Percentiles rank a stretch among this genome's conserved stretches.
phyloP scores from a whole-genome alignment of 2,888 invertebrate species.

The Latrodectus hesperus region DNA sequence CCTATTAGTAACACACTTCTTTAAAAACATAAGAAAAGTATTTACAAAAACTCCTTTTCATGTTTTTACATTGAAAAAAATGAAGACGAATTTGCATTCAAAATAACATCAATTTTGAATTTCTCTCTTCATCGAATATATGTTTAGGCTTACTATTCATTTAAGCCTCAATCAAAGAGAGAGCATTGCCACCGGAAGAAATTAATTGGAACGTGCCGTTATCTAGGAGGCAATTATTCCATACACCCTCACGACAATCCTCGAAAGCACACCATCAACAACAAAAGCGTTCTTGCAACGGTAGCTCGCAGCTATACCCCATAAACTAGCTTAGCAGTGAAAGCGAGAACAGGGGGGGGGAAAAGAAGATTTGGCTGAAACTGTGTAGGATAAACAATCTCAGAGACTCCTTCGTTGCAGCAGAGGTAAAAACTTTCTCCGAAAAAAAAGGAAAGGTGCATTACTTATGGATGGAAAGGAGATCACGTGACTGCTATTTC shows the following conservation, averaged over 20 bases:
- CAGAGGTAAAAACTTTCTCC: not conserved
- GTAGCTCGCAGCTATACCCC: conserved; percentile 7
- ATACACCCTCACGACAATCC: not conserved
- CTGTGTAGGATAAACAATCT: not conserved
- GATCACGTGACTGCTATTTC: conserved; percentile 42
- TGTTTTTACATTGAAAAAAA: no score
- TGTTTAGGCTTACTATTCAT: no score
- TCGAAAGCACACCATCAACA: not conserved
- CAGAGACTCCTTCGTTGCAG: not conserved
- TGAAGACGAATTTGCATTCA: no score
- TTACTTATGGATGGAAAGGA: conserved; percentile 56
- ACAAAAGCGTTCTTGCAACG: not conserved
- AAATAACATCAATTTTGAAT: no score
- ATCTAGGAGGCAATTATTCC: not conserved
- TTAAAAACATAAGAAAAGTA: no score
- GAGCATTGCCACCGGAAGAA: not conserved
- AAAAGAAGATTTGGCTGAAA: not conserved
- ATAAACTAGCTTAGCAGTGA: conserved; percentile 4
- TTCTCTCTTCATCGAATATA: no score
- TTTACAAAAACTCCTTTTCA: no score
- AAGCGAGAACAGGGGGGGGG: not conserved
- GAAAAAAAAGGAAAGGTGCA: conserved; percentile 2
- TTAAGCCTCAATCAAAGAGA: not conserved
- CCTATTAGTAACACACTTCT: no score
- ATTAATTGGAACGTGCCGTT: conserved; percentile 1